Evolutionary conservation across 1,140 invertebrate genomes (phyloP).

Genomic region (Ips nitidus): DNA sequence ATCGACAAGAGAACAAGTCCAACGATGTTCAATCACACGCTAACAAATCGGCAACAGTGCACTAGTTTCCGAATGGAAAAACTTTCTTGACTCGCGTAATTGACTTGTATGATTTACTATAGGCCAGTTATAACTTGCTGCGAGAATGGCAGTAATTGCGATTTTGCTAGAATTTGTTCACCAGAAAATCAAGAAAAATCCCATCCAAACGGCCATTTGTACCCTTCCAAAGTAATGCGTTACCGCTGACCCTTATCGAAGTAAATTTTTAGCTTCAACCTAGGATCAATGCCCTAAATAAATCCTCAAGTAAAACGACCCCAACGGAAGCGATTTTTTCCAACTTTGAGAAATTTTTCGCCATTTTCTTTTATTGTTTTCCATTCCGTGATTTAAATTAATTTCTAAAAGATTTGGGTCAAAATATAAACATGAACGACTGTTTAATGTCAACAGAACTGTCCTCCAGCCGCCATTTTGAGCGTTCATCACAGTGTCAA

Average conservation of each 20-base stretch:
- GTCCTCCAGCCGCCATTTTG: too few relatives aligned
- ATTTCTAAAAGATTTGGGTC: too few relatives aligned
- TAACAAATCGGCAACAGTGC: not conserved
- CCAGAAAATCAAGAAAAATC: not conserved
- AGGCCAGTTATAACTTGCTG: slow-evolving; percentile 1
- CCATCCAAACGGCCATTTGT: not conserved
- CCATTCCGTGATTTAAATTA: too few relatives aligned
- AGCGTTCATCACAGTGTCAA: too few relatives aligned
- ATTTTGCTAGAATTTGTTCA: not conserved
- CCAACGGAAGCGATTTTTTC: not conserved
- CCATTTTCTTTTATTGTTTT: too few relatives aligned
- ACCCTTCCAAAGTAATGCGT: not conserved
- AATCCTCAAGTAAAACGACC: slow-evolving; percentile 2
- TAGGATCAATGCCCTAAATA: slow-evolving; percentile 1
- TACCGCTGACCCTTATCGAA: slow-evolving; percentile 1
- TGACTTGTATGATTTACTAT: slow-evolving; percentile 20
- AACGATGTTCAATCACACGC: too few relatives aligned
- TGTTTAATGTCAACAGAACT: too few relatives aligned
- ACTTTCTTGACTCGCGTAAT: slow-evolving; percentile 9
- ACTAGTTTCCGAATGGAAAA: slow-evolving; percentile 12
- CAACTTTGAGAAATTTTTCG: not conserved
- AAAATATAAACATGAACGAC: too few relatives aligned
- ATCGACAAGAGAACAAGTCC: too few relatives aligned
- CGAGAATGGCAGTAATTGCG: not conserved
- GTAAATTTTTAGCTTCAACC: slow-evolving; percentile 4